phyloP scores from a whole-genome alignment of 2,113 vertebrate genomes.

The Silurus glanis region DNA sequence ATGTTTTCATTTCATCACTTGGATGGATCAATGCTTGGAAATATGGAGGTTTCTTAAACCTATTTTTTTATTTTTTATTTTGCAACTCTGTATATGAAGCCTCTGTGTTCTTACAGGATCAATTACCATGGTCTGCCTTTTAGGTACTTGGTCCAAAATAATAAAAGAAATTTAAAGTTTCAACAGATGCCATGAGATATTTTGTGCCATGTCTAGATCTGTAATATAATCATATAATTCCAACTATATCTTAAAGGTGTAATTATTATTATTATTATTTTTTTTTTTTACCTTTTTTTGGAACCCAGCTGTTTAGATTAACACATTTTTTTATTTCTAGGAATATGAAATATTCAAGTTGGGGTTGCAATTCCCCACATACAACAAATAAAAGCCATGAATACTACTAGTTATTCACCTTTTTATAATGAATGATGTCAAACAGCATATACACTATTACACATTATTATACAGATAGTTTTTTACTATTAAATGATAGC shows the following conservation, averaged over 20 bases:
- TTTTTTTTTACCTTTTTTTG: not conserved
- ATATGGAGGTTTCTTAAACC: too few species aligned
- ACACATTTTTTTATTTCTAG: too few species aligned
- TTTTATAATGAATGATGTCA: not conserved
- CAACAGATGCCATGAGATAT: not conserved
- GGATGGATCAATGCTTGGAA: too few species aligned
- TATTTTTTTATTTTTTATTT: not conserved
- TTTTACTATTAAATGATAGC: not conserved
- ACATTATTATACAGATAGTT: not conserved
- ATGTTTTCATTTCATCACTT: too few species aligned
- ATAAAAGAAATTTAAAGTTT: not conserved
- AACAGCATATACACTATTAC: not conserved
- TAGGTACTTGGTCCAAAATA: not conserved
- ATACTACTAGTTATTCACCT: not conserved
- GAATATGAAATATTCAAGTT: not conserved
- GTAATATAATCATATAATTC: not conserved
- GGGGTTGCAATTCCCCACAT: not conserved
- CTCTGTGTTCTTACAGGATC: not conserved
- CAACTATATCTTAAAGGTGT: not conserved
- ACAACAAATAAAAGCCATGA: not conserved
- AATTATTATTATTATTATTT: not conserved
- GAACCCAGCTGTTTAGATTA: not conserved
- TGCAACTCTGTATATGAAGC: not conserved
- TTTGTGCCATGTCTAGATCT: not conserved
- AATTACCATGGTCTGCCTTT: not conserved